A percentile compares a stretch with the other conserved stretches of the same genome.
Conservation (phyloP, 1,140 invertebrate species). For the Lethrus apterus region DNA sequence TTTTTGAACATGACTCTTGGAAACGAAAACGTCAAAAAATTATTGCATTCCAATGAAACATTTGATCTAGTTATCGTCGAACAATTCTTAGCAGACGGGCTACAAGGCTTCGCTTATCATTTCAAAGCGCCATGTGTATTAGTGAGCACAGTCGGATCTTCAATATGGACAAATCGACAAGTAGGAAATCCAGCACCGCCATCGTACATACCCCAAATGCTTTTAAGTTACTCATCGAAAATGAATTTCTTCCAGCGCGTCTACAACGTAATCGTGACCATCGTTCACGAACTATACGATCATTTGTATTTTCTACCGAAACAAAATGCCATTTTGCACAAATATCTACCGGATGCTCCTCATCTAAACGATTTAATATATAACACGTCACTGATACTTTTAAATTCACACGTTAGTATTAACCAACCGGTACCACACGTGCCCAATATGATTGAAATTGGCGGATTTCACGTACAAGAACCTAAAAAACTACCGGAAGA, state of each 20-base stretch:
- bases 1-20: no score
- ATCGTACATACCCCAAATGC: constrained; percentile 37
- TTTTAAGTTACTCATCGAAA: constrained; percentile 24
- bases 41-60: constrained; percentile 28
- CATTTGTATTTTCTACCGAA: constrained; percentile 31
- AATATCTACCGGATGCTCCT: constrained; percentile 42
- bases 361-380: constrained; percentile 44
- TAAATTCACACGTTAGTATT: constrained; percentile 50
- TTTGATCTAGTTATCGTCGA: constrained; percentile 43
- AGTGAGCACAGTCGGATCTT: constrained; percentile 32
- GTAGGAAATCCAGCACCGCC: constrained; percentile 38
- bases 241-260: constrained; percentile 43
- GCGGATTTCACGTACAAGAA: constrained; percentile 44
- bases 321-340: constrained; percentile 38
- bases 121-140: constrained; percentile 40
- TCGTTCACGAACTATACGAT: constrained; percentile 12
- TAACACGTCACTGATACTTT: constrained; percentile 46
- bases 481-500: constrained; percentile 40
- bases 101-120: constrained; percentile 37
- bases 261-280: constrained; percentile 31
- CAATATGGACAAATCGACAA: constrained; percentile 19
- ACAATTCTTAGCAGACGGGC: constrained; percentile 41
- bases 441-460: constrained; percentile 49
- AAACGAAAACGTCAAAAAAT: neutral
- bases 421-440: constrained; percentile 46